phyloP scores from a whole-genome alignment of 2,113 vertebrate species.

The Calypte anna region DNA sequence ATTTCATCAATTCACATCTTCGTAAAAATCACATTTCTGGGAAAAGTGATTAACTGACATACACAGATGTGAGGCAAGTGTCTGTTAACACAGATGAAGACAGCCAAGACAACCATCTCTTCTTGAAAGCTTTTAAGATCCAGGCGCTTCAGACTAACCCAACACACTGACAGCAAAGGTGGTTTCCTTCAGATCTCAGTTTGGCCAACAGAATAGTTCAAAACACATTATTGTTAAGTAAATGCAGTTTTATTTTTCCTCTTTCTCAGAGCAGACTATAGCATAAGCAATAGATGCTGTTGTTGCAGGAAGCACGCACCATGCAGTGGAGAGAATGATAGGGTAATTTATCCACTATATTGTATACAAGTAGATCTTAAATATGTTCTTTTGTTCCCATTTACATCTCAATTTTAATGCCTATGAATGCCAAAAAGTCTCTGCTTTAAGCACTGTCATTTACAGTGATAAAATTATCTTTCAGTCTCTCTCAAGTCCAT shows the following conservation, averaged over 20 bases:
- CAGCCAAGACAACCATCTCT: neutral
- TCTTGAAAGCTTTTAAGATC: neutral
- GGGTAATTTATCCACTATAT: slow-evolving; percentile 2
- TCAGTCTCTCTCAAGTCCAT: neutral
- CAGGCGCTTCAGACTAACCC: neutral
- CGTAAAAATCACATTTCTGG: neutral
- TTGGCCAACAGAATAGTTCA: neutral
- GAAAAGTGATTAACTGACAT: neutral
- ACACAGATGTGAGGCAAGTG: neutral
- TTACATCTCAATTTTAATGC: neutral
- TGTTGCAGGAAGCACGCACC: neutral
- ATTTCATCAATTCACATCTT: neutral
- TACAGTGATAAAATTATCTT: neutral
- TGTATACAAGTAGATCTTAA: neutral
- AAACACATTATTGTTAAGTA: neutral
- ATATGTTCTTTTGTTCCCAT: neutral
- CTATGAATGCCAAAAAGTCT: neutral
- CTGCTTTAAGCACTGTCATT: slow-evolving; percentile 7
- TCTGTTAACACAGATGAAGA: neutral
- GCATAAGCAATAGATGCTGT: neutral
- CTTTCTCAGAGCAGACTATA: neutral
- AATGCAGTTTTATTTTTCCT: neutral
- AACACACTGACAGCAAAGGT: neutral
- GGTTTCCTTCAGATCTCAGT: neutral
- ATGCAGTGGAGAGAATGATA: neutral